Percentiles rank a stretch among this genome's conserved stretches.
Conservation (phyloP, 1,140 invertebrate genomes). For the Bathynomus jamesi region DNA sequence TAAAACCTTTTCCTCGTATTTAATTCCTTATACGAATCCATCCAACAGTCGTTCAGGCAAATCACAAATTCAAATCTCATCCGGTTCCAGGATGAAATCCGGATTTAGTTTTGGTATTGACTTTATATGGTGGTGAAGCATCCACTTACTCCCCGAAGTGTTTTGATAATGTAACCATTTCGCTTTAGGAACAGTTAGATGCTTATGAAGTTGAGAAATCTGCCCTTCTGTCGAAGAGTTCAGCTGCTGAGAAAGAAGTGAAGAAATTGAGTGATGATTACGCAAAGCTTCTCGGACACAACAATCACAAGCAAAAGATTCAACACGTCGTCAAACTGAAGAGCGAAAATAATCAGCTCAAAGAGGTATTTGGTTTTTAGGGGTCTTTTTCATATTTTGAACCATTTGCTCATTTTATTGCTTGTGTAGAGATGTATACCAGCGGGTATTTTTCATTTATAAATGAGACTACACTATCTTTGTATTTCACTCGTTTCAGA, state of each 20-base stretch:
- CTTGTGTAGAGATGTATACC: too few relatives aligned
- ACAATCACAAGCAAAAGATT: constrained; percentile 61
- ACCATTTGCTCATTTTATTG: neutral
- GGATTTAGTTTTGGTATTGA: too few relatives aligned
- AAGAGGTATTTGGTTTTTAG: constrained; percentile 43
- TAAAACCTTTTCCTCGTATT: too few relatives aligned
- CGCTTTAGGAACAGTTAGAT: constrained; percentile 43
- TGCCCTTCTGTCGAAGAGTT: constrained; percentile 40
- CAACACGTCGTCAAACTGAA: constrained; percentile 57
- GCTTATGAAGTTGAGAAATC: constrained; percentile 45
- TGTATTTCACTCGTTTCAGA: constrained; percentile 12
- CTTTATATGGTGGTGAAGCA: too few relatives aligned
- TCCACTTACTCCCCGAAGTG: too few relatives aligned
- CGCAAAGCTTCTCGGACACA: constrained; percentile 55
- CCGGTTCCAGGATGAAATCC: too few relatives aligned
- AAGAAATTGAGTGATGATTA: constrained; percentile 53
- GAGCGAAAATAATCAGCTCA: constrained; percentile 49
- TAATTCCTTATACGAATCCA: too few relatives aligned
- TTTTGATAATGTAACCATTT: too few relatives aligned
- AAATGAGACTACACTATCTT: neutral
- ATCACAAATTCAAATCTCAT: too few relatives aligned
- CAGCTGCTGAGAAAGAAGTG: constrained; percentile 45
- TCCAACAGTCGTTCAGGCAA: too few relatives aligned
- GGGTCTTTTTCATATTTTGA: neutral
- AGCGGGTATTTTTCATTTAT: neutral